Base-by-base conservation (phyloP, 2,888 invertebrate species). In the Campoletis raptor region DNA sequence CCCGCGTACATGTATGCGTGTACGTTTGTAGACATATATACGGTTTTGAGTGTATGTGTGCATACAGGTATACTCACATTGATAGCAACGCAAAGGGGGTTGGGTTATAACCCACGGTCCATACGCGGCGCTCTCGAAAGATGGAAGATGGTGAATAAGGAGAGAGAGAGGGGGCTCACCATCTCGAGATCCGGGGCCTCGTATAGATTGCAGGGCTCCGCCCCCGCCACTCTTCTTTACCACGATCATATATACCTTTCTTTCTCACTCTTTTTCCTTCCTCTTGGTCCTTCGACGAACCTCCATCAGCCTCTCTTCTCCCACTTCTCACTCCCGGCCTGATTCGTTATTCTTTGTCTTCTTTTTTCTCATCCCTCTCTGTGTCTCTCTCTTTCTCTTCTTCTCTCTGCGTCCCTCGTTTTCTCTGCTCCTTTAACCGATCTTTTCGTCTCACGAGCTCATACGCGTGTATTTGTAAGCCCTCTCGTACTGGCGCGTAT, bases 101-200 rank as follows among this genome's bases (percentile, higher is more conserved):
- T 92, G 93, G 93, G 91, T 93, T 90, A 91, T 90, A 91, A 83
- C 85, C 85, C 81, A 81, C 85, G 85, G 81, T 85, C 85, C 86
- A 85, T 66, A 76, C 80, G 77, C 70, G 70, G 72, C 52, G 66
- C 54, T 83, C 78, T 86, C 85, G 88, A 87, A 91, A 92, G 92
- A 93, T 91, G 92, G 90, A 92, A 91, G 92, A 93, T 92, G 92
- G 92, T 92, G 92, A 36, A 77, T 48, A 48, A 54, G 67, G 67
- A 78, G 79, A 79, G 70, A 70, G 80, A 61, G 73, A 52, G 73
- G 85, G 88, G 89, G 90, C 91, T 89, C 90, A 92, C 93, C 92
- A 92, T 93, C 92, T 91, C 92, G 91, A 92, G 92, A 93, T 93
- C 92, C 91, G 87, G 82, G 91, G 91, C 93, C 92, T 92, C 92